These are phyloP conservation scores for Brachionus asplanchnoidis DNA, from an alignment of 1,140 invertebrate species.

Conservation along the genomic window DNA sequence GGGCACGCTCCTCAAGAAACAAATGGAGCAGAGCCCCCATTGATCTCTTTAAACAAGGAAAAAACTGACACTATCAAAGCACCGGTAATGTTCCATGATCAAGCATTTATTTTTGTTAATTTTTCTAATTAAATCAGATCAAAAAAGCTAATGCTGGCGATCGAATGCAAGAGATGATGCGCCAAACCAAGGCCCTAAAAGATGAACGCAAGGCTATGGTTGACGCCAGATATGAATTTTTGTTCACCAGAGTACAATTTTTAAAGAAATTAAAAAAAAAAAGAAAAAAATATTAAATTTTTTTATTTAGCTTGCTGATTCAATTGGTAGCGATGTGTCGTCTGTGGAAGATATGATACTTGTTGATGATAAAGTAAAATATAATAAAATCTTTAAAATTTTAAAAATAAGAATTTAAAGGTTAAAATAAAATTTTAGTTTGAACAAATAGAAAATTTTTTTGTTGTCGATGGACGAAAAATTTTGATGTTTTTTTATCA, in stretches of 20 bases:
- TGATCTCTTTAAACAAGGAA: conserved; percentile 16
- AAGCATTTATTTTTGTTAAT: background rate
- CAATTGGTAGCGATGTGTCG: conserved; percentile 47
- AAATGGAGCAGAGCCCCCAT: conserved; percentile 5
- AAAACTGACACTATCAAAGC: background rate
- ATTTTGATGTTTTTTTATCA: conserved; percentile 80
- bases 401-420: background rate
- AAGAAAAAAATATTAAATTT: background rate
- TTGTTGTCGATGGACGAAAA: conserved; percentile 74
- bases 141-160: conserved; percentile 21
- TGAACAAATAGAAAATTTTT: conserved; percentile 69
- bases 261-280: background rate
- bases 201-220: conserved; percentile 28
- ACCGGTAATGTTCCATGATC: background rate
- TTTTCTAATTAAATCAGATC: background rate
- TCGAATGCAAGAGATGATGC: conserved; percentile 25
- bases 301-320: background rate
- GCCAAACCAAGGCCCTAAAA: conserved; percentile 33
- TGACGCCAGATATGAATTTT: conserved; percentile 42
- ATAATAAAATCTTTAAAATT: background rate
- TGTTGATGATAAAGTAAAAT: conserved; percentile 54
- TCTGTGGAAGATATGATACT: conserved; percentile 54
- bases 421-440: conserved; percentile 48
- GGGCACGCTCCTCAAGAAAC: background rate
- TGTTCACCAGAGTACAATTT: conserved; percentile 33